Conservation (phyloP, 2,113 vertebrate species). For the Pantherophis guttatus region DNA sequence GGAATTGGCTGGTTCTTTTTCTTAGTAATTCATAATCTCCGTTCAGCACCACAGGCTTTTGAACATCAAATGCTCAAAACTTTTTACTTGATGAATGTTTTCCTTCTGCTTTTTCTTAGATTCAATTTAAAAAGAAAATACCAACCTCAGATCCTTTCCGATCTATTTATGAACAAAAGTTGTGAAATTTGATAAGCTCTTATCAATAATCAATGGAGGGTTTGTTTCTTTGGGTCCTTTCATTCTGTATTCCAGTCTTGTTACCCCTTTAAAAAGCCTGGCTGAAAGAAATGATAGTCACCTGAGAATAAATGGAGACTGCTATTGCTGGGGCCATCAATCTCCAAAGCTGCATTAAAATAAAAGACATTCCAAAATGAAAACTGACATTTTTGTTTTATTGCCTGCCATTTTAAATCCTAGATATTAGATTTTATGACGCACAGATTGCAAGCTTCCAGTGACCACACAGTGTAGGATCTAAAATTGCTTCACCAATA, state of each 20-base stretch:
- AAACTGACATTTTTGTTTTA: slow-evolving; percentile 61
- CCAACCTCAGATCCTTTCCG: background rate
- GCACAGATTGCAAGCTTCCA: accelerated
- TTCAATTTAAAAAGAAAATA: background rate
- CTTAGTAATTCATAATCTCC: background rate
- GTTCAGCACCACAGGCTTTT: background rate
- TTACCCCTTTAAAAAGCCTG: slow-evolving; percentile 13
- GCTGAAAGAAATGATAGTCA: accelerated
- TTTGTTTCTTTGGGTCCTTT: background rate
- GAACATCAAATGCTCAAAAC: background rate
- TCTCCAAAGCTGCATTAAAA: slow-evolving; percentile 49
- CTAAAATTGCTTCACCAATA: background rate
- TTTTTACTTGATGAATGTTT: background rate
- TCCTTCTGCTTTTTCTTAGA: background rate
- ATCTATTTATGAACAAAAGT: background rate
- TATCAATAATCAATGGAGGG: background rate
- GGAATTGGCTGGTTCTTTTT: background rate
- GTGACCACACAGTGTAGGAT: background rate
- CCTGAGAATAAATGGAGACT: slow-evolving; percentile 21
- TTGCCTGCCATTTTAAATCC: slow-evolving; percentile 15
- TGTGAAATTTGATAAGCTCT: background rate
- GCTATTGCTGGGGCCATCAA: slow-evolving; percentile 46
- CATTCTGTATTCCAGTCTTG: background rate
- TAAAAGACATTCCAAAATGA: slow-evolving; percentile 54
- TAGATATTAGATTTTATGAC: slow-evolving; percentile 22